These are phyloP conservation scores for Elgonia sp. DNA, from an alignment of 2,888 invertebrate species.

Conservation along the genomic window DNA sequence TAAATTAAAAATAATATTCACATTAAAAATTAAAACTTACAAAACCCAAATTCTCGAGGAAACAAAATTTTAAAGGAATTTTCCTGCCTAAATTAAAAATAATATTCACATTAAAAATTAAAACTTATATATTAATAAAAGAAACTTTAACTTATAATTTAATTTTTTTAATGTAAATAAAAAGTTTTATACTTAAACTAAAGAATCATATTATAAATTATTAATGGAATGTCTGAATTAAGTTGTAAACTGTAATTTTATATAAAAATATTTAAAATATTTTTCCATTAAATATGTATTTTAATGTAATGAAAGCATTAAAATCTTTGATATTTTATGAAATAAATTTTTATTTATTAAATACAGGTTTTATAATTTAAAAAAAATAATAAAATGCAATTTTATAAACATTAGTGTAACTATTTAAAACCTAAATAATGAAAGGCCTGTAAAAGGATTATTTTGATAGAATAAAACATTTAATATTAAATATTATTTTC, in stretches of 20 bases:
- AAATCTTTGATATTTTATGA: too few relatives aligned
- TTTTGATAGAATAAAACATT: constrained; percentile 64
- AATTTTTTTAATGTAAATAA: too few relatives aligned
- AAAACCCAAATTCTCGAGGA: too few relatives aligned
- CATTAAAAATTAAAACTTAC: too few relatives aligned
- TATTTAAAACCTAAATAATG: constrained; percentile 83
- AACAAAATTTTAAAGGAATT: too few relatives aligned
- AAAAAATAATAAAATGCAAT: constrained; percentile 38
- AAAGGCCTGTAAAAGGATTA: constrained; percentile 71
- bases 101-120: too few relatives aligned
- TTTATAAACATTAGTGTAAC: constrained; percentile 87
- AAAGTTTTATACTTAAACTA: too few relatives aligned
- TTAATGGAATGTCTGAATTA: constrained; percentile 84
- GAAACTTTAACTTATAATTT: too few relatives aligned
- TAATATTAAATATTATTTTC: constrained; percentile 60
- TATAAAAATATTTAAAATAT: constrained; percentile 55
- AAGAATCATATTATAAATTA: not conserved
- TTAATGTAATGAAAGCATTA: not conserved
- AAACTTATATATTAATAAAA: too few relatives aligned
- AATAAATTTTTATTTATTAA: constrained; percentile 8
- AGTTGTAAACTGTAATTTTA: not conserved
- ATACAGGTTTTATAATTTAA: constrained; percentile 41
- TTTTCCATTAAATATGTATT: constrained; percentile 14
- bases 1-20: too few relatives aligned
- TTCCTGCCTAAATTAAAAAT: too few relatives aligned